Evolutionary conservation across 23 tunicate genomes (phyloP).

Genomic region (Diplosoma virens): DNA sequence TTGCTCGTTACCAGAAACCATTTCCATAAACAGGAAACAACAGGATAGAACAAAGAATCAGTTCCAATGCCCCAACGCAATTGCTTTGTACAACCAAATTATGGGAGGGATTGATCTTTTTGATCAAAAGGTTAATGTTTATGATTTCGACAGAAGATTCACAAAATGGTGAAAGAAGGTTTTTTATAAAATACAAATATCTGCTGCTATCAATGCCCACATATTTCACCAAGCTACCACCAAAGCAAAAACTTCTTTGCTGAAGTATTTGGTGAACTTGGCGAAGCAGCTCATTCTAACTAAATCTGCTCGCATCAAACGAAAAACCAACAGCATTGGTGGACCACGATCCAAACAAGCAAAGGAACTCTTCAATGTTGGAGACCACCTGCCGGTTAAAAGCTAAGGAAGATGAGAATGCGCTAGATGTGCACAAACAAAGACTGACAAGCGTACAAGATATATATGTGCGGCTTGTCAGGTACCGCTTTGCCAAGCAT

Average conservation of each 20-base stretch:
- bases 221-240: slow-evolving; percentile 12
- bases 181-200: slow-evolving; percentile 16
- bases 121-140: slow-evolving; percentile 23
- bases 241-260: slow-evolving; percentile 10
- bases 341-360: slow-evolving; percentile 13
- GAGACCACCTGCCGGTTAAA: slow-evolving; percentile 10
- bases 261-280: slow-evolving; percentile 6
- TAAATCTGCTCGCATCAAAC: slow-evolving; percentile 15
- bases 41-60: slow-evolving; percentile 14
- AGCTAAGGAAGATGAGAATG: slow-evolving; percentile 11
- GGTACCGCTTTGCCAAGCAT: slow-evolving; percentile 14
- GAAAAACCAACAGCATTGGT: slow-evolving; percentile 8
- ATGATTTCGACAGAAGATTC: slow-evolving; percentile 13
- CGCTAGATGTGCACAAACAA: slow-evolving; percentile 22
- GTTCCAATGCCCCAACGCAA: slow-evolving; percentile 25
- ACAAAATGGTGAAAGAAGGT: slow-evolving; percentile 16
- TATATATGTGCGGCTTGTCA: slow-evolving; percentile 14
- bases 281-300: slow-evolving; percentile 17
- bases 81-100: slow-evolving; percentile 16
- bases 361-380: background rate
- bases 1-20: slow-evolving; percentile 2
- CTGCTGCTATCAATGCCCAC: slow-evolving; percentile 25
- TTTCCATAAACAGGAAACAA: slow-evolving; percentile 19
- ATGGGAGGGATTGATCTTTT: slow-evolving; percentile 13
- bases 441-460: slow-evolving; percentile 13